Conservation (phyloP, 2,113 vertebrate species). For the Ophthalmolycus amberensis region DNA sequence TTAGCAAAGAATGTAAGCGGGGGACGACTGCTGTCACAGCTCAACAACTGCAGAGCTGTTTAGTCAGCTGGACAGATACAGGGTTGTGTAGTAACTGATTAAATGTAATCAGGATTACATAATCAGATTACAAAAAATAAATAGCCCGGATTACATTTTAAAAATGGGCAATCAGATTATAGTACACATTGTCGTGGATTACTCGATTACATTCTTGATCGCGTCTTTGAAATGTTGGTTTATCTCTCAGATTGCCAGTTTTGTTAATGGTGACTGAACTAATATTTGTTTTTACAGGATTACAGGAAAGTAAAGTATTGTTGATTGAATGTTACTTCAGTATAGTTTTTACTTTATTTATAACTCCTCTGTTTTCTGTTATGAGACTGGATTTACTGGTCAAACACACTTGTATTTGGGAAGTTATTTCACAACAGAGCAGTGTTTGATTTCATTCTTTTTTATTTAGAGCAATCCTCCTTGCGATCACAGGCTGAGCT, state of each 20-base stretch:
- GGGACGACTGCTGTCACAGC: not conserved
- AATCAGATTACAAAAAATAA: not conserved
- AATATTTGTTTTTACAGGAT: too few relatives aligned
- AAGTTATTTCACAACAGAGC: constrained; percentile 7
- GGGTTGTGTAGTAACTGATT: not conserved
- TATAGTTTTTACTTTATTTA: not conserved
- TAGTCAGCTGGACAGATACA: not conserved
- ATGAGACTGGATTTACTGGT: not conserved
- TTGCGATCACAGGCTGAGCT: constrained; percentile 26
- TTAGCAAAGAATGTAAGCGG: not conserved
- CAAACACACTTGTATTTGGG: not conserved
- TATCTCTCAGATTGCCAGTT: not conserved
- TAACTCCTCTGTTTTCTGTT: not conserved
- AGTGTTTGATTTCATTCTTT: constrained; percentile 28
- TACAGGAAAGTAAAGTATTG: not conserved
- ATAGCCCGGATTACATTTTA: not conserved
- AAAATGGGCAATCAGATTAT: not conserved
- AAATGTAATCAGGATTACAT: not conserved
- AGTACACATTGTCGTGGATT: not conserved
- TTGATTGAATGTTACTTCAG: not conserved
- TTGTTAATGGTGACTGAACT: not conserved
- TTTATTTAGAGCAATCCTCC: constrained; percentile 26
- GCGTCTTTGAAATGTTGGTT: not conserved
- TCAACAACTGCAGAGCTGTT: not conserved
- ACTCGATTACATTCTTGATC: too few relatives aligned